phyloP scores from a whole-genome alignment of 2,888 invertebrate genomes.

The Catonia carolina region DNA sequence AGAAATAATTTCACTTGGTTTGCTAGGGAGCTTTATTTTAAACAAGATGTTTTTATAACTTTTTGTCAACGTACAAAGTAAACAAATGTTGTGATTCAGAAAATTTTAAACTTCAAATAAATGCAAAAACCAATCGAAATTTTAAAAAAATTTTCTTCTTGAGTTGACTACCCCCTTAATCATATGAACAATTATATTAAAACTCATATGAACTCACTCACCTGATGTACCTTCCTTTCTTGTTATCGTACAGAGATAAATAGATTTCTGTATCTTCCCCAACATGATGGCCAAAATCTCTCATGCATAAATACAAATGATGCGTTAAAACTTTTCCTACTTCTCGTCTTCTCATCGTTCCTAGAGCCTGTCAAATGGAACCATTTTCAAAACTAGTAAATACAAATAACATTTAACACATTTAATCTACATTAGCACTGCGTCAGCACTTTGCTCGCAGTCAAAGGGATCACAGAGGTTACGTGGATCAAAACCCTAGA shows the following conservation, averaged over 20 bases:
- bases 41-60: no score
- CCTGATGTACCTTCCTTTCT: slow-evolving; percentile 67
- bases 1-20: no score
- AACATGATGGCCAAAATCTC: slow-evolving; percentile 81
- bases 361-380: slow-evolving; percentile 50
- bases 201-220: no score
- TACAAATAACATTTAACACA: slow-evolving; percentile 11
- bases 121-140: no score
- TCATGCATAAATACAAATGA: slow-evolving; percentile 79
- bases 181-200: no score
- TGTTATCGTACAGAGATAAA: slow-evolving; percentile 78
- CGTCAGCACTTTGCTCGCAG: neutral
- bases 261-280: slow-evolving; percentile 84
- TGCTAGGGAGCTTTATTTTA: no score
- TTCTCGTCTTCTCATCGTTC: slow-evolving; percentile 51
- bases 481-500: neutral
- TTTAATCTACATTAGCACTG: slow-evolving; percentile 13
- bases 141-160: no score
- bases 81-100: no score
- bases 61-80: no score
- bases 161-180: no score
- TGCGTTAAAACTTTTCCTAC: slow-evolving; percentile 54
- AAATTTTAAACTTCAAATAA: no score
- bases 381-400: slow-evolving; percentile 27
- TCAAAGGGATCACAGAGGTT: neutral